A percentile compares a stretch with the other conserved stretches of the same genome.
phyloP scores from a whole-genome alignment of 2,797 vertebrate genomes.

The Naso thynnoides region DNA sequence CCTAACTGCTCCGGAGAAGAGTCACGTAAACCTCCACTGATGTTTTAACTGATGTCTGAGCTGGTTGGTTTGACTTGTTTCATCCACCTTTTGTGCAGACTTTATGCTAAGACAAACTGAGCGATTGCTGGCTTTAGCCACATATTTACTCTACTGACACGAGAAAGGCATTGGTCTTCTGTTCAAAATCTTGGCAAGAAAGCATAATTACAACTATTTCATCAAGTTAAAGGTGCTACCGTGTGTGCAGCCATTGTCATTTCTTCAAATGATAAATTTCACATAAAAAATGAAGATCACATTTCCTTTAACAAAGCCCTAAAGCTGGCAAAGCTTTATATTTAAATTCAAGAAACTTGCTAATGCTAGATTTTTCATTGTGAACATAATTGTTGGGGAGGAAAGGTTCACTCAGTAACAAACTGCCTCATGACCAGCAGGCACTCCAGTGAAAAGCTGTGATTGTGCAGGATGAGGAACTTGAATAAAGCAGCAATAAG shows the following conservation, averaged over 20 bases:
- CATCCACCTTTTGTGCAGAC: too few species aligned
- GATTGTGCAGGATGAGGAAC: not conserved
- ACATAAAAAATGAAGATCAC: not conserved
- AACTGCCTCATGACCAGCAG: not conserved
- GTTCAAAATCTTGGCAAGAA: not conserved
- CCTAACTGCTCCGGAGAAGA: not conserved
- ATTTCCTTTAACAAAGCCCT: not conserved
- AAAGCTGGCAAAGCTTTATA: too few species aligned
- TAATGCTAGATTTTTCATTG: not conserved
- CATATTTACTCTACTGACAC: not conserved
- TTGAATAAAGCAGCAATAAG: not conserved
- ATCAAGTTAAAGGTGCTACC: not conserved
- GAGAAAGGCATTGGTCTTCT: not conserved
- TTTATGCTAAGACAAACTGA: not conserved
- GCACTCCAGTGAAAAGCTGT: not conserved
- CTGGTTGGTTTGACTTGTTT: too few species aligned
- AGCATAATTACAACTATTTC: not conserved
- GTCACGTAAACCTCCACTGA: not conserved
- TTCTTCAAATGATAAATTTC: not conserved
- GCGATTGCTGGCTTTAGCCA: not conserved
- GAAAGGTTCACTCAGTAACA: not conserved
- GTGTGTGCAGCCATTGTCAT: too few species aligned
- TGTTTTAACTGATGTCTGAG: too few species aligned
- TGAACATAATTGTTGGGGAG: not conserved
- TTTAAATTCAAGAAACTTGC: too few species aligned